Evolutionary conservation across 2,113 vertebrate genomes (phyloP), one percentile per base, ranked within the genome.

Genomic region (Piprites chloris): DNA sequence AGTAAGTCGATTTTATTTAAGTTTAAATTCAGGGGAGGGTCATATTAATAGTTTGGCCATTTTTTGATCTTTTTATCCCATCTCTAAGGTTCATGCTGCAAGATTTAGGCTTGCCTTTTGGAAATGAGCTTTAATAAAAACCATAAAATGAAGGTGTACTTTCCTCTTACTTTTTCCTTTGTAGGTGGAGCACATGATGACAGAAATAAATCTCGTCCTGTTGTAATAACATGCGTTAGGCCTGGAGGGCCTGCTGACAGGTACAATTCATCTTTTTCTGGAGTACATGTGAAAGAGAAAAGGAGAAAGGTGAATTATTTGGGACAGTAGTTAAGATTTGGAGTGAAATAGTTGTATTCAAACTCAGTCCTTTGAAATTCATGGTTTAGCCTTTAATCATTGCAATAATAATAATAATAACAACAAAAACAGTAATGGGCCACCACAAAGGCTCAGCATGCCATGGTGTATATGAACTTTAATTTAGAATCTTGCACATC

Each of bases 151-250:
- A 94, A 73, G 42, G 22, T 86, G 27, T 56, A 56, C 28, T 87
- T 87, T 78, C 69, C 72, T 78, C 44, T 65, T 94, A 85, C 66
- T 87, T 97, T 93, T 90, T 66, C 78, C 82, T 96, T 97, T 85
- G 87, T 94, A 99, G 99, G 99, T 85, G 99, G 99, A 69, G 98
- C 99, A 56, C 98, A 99, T 1, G 99, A 99, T 96, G 99, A 99
- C 97, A 98, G 99, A 98, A 99, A 99, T 98, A 99, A 99, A 98
- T 99, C 99, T 95, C 99, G 99, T 30, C 99, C 99, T 9, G 98
- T 99, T 96, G 99, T 99, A 97, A 98, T 99, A 98, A 99, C 99
- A 65, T 99, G 99, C 90, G 98, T 99, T 95, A 98, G 99, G 95
- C 98, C 99, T 20, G 99, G 99, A 81, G 99, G 99, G 50, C 99